These are phyloP conservation scores for Zonitis immaculata DNA, from an alignment of 2,888 invertebrate species.

Conservation along the genomic window DNA sequence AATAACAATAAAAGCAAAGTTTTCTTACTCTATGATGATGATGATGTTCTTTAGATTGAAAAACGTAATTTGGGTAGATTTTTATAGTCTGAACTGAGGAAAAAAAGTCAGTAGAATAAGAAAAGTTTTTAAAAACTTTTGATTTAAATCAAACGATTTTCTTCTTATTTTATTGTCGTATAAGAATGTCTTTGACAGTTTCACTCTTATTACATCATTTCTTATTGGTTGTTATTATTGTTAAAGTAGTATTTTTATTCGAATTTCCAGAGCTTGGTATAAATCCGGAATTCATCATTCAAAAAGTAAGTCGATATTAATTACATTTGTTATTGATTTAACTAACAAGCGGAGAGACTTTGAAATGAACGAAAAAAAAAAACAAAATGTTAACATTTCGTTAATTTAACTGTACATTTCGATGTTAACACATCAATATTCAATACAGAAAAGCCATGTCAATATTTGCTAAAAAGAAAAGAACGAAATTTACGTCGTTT, in stretches of 20 bases:
- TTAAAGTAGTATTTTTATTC: no score
- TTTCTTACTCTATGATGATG: not conserved
- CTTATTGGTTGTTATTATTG: no score
- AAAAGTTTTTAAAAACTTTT: not conserved
- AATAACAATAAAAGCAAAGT: conserved; percentile 1
- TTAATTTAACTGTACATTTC: not conserved
- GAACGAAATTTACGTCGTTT: not conserved
- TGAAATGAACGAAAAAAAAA: no score
- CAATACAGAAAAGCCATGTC: not conserved
- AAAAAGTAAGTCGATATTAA: conserved; percentile 31
- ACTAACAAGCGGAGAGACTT: no score
- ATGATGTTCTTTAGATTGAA: not conserved
- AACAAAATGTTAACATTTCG: not conserved
- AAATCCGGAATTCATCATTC: conserved; percentile 35
- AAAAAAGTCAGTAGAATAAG: not conserved
- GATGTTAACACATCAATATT: not conserved
- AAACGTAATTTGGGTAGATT: not conserved
- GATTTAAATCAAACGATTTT: not conserved
- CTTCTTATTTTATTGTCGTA: no score
- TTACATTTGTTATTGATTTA: conserved; percentile 8
- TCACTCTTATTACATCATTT: no score
- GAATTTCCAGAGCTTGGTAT: conserved; percentile 34
- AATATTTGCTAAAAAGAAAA: not conserved
- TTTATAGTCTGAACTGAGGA: not conserved
- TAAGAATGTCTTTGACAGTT: not conserved